Percentiles rank a stretch among this genome's conserved stretches.
phyloP scores from a whole-genome alignment of 2,888 invertebrate genomes.

The Macroteleia sp. region DNA sequence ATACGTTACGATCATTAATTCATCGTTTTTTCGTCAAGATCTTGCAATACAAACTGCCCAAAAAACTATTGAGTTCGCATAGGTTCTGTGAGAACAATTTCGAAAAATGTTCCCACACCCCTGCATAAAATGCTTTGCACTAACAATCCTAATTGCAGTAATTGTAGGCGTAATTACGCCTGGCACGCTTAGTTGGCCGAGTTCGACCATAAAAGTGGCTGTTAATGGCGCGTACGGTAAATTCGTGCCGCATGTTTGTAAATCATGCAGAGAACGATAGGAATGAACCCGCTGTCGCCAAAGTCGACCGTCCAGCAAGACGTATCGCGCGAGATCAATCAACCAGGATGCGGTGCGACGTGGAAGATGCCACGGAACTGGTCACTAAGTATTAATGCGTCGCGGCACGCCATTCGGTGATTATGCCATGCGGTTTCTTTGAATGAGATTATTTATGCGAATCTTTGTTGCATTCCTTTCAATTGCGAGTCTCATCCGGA shows the following conservation, averaged over 20 bases:
- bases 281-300: constrained; percentile 50
- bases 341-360: constrained; percentile 72
- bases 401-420: constrained; percentile 80
- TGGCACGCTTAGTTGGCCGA: constrained; percentile 9
- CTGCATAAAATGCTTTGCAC: too few relatives aligned
- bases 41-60: too few relatives aligned
- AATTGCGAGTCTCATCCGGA: constrained; percentile 13
- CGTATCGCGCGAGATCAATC: constrained; percentile 74
- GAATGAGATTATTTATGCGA: constrained; percentile 68
- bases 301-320: constrained; percentile 59
- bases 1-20: too few relatives aligned
- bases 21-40: too few relatives aligned
- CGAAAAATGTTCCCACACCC: too few relatives aligned
- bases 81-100: too few relatives aligned
- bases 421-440: constrained; percentile 75
- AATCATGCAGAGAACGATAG: constrained; percentile 54
- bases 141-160: constrained; percentile 53
- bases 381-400: constrained; percentile 80
- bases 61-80: too few relatives aligned
- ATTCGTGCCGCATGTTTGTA: constrained; percentile 58
- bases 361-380: constrained; percentile 74
- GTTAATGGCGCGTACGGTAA: constrained; percentile 49
- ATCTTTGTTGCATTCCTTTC: constrained; percentile 53
- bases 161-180: constrained; percentile 36
- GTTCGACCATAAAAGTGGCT: constrained; percentile 41